Percentiles rank a stretch among this genome's conserved stretches.
Conservation (phyloP, 2,113 vertebrate genomes). For the Microcebus ravelobensis region DNA sequence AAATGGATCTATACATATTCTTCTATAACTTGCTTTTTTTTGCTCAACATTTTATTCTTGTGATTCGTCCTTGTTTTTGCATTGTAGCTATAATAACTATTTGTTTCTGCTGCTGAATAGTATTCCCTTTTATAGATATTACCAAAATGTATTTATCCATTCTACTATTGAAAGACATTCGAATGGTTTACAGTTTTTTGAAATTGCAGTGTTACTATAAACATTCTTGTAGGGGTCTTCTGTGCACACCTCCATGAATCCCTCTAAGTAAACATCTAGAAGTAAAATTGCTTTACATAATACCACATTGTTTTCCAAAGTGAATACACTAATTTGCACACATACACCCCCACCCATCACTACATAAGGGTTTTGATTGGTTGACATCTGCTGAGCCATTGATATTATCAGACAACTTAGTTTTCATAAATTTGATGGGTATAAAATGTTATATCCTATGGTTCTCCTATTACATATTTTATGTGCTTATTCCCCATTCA, state of each 20-base stretch:
- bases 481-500: background rate
- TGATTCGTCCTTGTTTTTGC: background rate
- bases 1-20: background rate
- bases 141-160: background rate
- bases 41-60: background rate
- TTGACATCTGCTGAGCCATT: background rate
- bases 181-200: background rate
- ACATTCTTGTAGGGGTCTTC: background rate
- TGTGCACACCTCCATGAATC: background rate
- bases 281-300: slow-evolving; percentile 16
- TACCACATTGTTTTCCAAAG: background rate
- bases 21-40: background rate
- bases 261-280: background rate
- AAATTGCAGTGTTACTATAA: background rate
- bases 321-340: background rate
- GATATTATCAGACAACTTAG: background rate
- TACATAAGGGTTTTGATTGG: background rate
- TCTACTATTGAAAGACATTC: background rate
- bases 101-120: background rate
- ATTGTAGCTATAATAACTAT: background rate
- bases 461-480: background rate
- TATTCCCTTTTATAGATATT: background rate
- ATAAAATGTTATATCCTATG: slow-evolving; percentile 4
- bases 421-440: background rate
- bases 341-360: background rate